phyloP scores from a whole-genome alignment of 2,113 vertebrate genomes.

The Dascyllus trimaculatus region DNA sequence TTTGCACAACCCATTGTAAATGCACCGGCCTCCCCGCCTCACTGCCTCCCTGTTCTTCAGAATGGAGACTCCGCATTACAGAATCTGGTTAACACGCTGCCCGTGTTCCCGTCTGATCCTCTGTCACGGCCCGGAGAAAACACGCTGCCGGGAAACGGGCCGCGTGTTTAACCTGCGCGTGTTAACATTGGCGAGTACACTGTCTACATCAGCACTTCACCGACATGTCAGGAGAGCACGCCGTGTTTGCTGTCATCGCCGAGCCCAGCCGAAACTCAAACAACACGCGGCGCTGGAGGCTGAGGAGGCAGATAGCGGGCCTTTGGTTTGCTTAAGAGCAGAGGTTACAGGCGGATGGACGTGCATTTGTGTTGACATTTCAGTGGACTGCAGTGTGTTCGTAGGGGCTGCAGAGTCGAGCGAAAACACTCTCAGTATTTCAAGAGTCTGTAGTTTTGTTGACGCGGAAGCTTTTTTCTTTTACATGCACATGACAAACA shows the following conservation, averaged over 20 bases:
- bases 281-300: neutral
- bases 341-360: neutral
- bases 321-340: conserved; percentile 4
- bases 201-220: conserved; percentile 6
- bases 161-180: conserved; percentile 3
- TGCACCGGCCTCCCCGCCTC: neutral
- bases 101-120: conserved; percentile 15
- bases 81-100: conserved; percentile 19
- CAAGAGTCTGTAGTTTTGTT: too few relatives aligned
- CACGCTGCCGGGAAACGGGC: neutral
- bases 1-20: neutral
- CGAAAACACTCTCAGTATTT: too few relatives aligned
- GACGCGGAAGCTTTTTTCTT: too few relatives aligned
- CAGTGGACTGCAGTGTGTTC: neutral
- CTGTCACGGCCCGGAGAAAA: conserved; percentile 11
- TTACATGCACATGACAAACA: too few relatives aligned
- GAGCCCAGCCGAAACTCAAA: neutral
- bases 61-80: neutral
- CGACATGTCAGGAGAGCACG: neutral
- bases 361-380: neutral
- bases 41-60: neutral
- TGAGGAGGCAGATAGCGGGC: neutral
- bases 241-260: neutral
- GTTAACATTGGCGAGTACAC: conserved; percentile 14
- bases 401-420: neutral